Percentiles rank a stretch among this genome's conserved stretches.
phyloP scores from a whole-genome alignment of 1,140 invertebrate species.

The Archivesica marissinica region DNA sequence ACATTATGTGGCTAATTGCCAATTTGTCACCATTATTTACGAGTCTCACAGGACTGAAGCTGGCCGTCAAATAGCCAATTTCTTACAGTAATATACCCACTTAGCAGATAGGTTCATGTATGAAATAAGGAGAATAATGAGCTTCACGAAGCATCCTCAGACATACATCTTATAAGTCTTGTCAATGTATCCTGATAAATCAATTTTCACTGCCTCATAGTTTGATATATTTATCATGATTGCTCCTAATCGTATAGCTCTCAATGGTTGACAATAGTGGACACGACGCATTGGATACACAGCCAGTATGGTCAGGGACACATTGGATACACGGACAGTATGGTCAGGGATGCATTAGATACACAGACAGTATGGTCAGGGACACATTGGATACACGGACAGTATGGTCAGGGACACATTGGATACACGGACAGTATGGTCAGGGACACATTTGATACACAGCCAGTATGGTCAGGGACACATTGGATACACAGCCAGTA shows the following conservation, averaged over 20 bases:
- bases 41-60: background rate
- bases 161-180: no score
- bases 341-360: no score
- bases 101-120: background rate
- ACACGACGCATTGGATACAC: background rate
- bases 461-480: no score
- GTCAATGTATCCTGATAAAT: background rate
- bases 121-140: background rate
- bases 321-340: background rate
- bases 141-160: background rate
- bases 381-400: no score
- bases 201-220: background rate
- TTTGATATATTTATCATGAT: background rate
- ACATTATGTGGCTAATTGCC: constrained; percentile 5
- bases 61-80: background rate
- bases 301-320: background rate
- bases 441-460: no score
- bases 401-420: no score
- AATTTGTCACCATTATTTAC: constrained; percentile 20
- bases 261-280: no score
- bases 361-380: no score
- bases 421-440: no score
- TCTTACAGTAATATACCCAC: background rate
- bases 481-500: no score
- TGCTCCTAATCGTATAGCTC: background rate